Base-by-base conservation (phyloP, 2,113 vertebrate species). In the Dolichotis patagonum region DNA sequence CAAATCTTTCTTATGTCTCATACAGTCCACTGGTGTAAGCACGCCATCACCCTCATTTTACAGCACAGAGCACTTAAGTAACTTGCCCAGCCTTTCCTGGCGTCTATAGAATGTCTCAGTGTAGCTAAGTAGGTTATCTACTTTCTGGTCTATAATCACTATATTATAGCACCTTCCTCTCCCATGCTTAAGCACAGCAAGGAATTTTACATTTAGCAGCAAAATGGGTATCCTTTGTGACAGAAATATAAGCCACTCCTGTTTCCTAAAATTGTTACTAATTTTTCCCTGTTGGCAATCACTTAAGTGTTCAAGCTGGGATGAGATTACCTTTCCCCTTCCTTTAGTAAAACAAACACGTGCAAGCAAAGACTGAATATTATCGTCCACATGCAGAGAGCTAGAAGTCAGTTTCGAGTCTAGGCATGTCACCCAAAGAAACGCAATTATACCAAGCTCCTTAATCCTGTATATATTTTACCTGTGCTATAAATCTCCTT, bases 401-500 rank as follows among this genome's bases (percentile, higher is more conserved):
- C 9, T 60, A 54, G 49, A 96, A 95, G 77, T 56, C 71, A 88
- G 80, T 69, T 62, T 78, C 22, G 67, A 49, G 49, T 1, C n/a
- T 83, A 49, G 41, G n/a, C 49, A 63, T 38, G 38, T 73, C 43
- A 46, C n/a, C 63, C 80, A 75, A 96, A 90, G 73, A 91, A 96
- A 97, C 95, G 83, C 73, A 95, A 93, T 88, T 94, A 94, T 26
- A 69, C 56, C 58, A 58, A 95, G 52, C 26, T 63, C 54, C 56
- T 85, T 95, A 90, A 93, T 96, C 71, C 88, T 84, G 19, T 78
- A 30, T 85, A 11, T 88, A 80, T 90, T 73, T 86, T 85, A 92
- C 60, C 82, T 80, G 43, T 91, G 60, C n/a, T 43, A 13, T 95
- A 95, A 97, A 96, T 95, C 84, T 90, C 77, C 78, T 92, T 85